Base-by-base conservation (phyloP, 2,113 vertebrate species). In the Mesocricetus auratus region DNA sequence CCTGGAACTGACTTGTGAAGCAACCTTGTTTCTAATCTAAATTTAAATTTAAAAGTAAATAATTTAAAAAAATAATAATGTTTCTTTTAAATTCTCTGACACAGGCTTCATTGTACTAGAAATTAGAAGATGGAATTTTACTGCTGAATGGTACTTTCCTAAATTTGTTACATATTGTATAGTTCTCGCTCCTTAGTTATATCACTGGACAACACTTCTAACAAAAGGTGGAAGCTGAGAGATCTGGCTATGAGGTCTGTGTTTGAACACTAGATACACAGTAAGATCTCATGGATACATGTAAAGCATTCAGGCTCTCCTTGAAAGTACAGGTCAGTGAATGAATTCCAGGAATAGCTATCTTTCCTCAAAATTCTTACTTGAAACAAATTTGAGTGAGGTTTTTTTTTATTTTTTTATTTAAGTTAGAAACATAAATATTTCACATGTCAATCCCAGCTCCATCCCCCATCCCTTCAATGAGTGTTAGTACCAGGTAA, bases 191-290 rank as follows among this genome's bases (percentile, higher is more conserved):
- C 2, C 33, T 93, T 21, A 64, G 4, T 86, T 19, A 73, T 17
- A 19, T 91, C n/a, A 33, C 31, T 66, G 66, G 9, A 29, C 5
- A 74, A 7, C 85, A 39, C 77, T 94, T 26, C 90, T 31, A 53
- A 42, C 45, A 3, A 17, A 69, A 58, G 0, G 19, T 26, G 68
- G 3, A 78, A 31, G n/a, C 42, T 83, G 39, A 88, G 3, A 53
- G 0, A 0, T 71, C 47, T 8, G 6, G 0, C 39, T 62, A 45
- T 45, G 22, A 26, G 53, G 1, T 0, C 29, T 85, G 19, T 2
- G 36, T 16, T 16, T 36, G 15, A 86, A 83, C 58, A 89, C 16
- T 64, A 77, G 7, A 60, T 10, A 68, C 8, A 26, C 7, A 68
- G 53, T 75, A 47, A 69, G 45, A 39, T 11, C 12, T 93, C 29